Evolutionary conservation across 2,113 vertebrate genomes (phyloP).

Genomic region (Rafetus swinhoei): DNA sequence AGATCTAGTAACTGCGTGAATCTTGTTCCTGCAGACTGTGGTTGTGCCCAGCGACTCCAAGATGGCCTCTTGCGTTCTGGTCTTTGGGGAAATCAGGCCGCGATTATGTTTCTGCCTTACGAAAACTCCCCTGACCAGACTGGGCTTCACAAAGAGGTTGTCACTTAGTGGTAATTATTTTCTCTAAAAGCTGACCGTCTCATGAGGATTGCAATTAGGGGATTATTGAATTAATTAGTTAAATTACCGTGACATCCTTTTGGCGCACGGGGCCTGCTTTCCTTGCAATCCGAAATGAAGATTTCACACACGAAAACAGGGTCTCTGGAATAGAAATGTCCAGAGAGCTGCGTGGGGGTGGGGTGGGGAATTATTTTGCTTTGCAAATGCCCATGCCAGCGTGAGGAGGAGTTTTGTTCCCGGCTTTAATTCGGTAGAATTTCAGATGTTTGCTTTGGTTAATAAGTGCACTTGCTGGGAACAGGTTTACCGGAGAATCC

Average conservation of each 20-base stretch:
- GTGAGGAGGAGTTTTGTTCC: neutral
- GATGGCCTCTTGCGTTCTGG: neutral
- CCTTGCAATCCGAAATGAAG: slow-evolving; percentile 47
- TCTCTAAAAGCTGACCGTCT: slow-evolving; percentile 55
- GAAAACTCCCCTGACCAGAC: slow-evolving; percentile 54
- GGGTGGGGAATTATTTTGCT: neutral
- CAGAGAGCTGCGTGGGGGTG: neutral
- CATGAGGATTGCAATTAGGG: slow-evolving; percentile 57
- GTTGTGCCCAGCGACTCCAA: slow-evolving; percentile 30
- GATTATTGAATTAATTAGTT: slow-evolving; percentile 76
- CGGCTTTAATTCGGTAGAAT: neutral
- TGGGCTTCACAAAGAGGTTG: slow-evolving; percentile 60
- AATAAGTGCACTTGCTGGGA: neutral
- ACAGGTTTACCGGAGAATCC: neutral
- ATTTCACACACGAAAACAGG: slow-evolving; percentile 35
- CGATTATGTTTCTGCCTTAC: slow-evolving; percentile 68
- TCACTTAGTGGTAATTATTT: slow-evolving; percentile 70
- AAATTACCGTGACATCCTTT: slow-evolving; percentile 65
- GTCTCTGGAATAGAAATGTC: neutral
- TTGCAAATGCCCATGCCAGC: accelerated
- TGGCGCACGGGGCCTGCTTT: slow-evolving; percentile 48
- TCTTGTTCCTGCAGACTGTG: slow-evolving; percentile 5
- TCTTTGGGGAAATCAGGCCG: slow-evolving; percentile 62
- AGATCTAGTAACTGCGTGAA: slow-evolving; percentile 23
- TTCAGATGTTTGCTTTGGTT: neutral